These are phyloP conservation scores for Dioctria linearis DNA, from an alignment of 2,888 invertebrate genomes.

Conservation along the genomic window DNA sequence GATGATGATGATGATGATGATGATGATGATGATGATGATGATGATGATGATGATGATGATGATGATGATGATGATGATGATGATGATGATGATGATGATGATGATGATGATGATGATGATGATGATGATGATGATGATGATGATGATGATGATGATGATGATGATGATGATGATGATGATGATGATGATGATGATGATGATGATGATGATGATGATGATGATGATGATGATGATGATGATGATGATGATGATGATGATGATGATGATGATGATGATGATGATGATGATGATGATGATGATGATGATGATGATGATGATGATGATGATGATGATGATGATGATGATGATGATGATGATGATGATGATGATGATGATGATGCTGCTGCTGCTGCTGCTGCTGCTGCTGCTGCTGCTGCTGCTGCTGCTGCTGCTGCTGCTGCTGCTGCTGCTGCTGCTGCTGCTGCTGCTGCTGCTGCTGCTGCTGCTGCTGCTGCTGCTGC, in stretches of 20 bases:
- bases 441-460: slow-evolving; percentile 37
- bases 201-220: slow-evolving; percentile 17
- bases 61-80: slow-evolving; percentile 47
- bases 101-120: slow-evolving; percentile 47
- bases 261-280: slow-evolving; percentile 45
- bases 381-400: slow-evolving; percentile 38
- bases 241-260: slow-evolving; percentile 44
- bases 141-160: slow-evolving; percentile 45
- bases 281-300: slow-evolving; percentile 46
- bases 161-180: slow-evolving; percentile 40
- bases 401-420: slow-evolving; percentile 33
- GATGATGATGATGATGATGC: slow-evolving; percentile 40
- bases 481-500: slow-evolving; percentile 36
- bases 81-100: slow-evolving; percentile 42
- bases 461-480: slow-evolving; percentile 35
- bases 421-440: slow-evolving; percentile 36
- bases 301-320: slow-evolving; percentile 44
- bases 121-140: slow-evolving; percentile 44
- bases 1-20: slow-evolving; percentile 42
- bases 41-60: slow-evolving; percentile 46
- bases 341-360: slow-evolving; percentile 48
- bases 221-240: slow-evolving; percentile 23
- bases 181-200: slow-evolving; percentile 47
- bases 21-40: slow-evolving; percentile 38
- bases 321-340: slow-evolving; percentile 48